Evolutionary conservation across 2,797 vertebrate genomes (phyloP), one percentile per base, ranked within the genome.

Genomic region (Jordanella pulchra): DNA sequence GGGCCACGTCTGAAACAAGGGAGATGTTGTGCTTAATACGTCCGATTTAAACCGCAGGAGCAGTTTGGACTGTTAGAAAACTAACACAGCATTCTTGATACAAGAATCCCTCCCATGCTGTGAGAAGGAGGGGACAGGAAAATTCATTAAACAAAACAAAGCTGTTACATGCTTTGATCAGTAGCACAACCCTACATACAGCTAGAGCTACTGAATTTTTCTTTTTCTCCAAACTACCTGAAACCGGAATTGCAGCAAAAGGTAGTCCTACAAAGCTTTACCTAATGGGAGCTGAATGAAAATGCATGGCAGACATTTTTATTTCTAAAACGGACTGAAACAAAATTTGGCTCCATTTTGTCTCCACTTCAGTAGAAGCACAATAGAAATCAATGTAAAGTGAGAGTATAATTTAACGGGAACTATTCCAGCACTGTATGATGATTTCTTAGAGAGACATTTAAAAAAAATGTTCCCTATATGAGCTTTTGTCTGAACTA

Each of bases 401-500:
- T 4, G 32, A 18, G 11, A 35, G 51, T 47, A 35, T 44, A 65
- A 80, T n/a, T n/a, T n/a, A n/a, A n/a, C n/a, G n/a, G n/a, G n/a
- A n/a, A n/a, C n/a, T n/a, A n/a, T n/a, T n/a, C n/a, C n/a, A n/a
- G n/a, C n/a, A n/a, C n/a, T n/a, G n/a, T n/a, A 7, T 5, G 35
- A 42, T 11, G 15, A 15, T 11, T 28, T 28, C 11, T 7, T 45
- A 14, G 4, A 25, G 2, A 3, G 25, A 67, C 12, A 18, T 3
- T 14, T 17, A 56, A 23, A 7, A 65, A 30, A 7, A 32, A 15
- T 18, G 15, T 61, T 15, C 7, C 14, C 64, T 30, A 21, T 50
- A 21, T 51, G 72, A 45, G 27, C 58, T 60, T 72, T 67, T 64
- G 65, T 66, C 56, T 68, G 42, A 32, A 53, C 42, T 78, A 70